Evolutionary conservation across 1,140 invertebrate species (phyloP), one percentile per base, ranked within the genome.

Genomic region (Calephelis nemesis): DNA sequence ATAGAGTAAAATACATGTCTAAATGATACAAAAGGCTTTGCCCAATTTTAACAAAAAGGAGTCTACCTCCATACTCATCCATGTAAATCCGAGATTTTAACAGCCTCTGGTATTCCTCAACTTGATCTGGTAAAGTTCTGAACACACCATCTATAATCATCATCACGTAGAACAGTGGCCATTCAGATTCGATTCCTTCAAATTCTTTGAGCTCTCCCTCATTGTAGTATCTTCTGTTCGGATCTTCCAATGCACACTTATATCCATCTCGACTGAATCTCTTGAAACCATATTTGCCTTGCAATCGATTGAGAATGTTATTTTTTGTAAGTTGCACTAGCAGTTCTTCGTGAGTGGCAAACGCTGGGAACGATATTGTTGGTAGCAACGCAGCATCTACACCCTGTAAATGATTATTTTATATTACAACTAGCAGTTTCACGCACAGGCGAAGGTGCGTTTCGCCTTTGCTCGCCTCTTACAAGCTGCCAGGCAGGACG

Each of bases 61-160:
- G 45, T 19, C 65, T 92, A 96, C 96, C 96, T 91, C 97, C 97
- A 92, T 95, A 93, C 74, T 93, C 85, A 90, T 98, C 97, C 76
- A 95, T 95, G 66, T 94, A 94, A 69, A 98, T 94, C 79, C 96
- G 93, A 19, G 94, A 92, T 78, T 97, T 96, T 13, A 99, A 88
- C 71, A 98, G 93, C 74, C 95, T 95, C 84, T 98, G 96, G 92
- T 98, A 99, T 81, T 98, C 95, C 72, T 98, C 95, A 13, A 98
- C 96, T 93, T 99, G 97, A 60, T 97, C 96, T n/a, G 96, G 96
- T 70, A 98, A 92, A 15, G 96, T 95, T 81, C 96, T 96, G 78
- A 97, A 98, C 73, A 98, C 96, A 69, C 98, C 97, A 91, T 99
- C 98, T 74, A 99, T 98, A 45, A 99, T 97, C 95, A 99, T 96